Evolutionary conservation across 1,140 invertebrate genomes (phyloP).

Genomic region (Hyposmocoma kahamanoa): DNA sequence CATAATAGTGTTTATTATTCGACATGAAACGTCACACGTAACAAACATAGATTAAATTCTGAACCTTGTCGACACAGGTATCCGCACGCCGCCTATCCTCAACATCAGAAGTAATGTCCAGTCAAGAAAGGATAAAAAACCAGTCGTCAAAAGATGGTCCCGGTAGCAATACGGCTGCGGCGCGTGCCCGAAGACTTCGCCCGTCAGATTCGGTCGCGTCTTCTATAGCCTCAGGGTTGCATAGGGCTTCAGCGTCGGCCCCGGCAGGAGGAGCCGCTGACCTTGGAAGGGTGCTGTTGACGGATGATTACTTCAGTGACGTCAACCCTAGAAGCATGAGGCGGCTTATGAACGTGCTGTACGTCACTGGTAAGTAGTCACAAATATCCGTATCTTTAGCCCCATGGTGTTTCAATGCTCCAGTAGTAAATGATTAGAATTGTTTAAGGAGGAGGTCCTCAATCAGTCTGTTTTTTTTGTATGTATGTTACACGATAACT

Average conservation of each 20-base stretch:
- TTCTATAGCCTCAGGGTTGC: conserved; percentile 90
- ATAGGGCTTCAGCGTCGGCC: conserved; percentile 71
- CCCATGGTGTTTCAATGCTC: too few relatives aligned
- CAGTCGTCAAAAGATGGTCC: conserved; percentile 10
- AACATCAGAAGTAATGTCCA: conserved; percentile 85
- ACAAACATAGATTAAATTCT: too few relatives aligned
- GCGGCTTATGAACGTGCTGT: conserved; percentile 97
- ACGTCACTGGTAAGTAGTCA: conserved; percentile 91
- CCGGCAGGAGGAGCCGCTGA: conserved; percentile 49
- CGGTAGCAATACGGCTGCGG: conserved; percentile 15
- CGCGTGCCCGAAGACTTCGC: conserved; percentile 77
- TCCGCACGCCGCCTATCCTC: conserved; percentile 85
- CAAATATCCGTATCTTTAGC: too few relatives aligned
- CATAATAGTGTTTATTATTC: too few relatives aligned
- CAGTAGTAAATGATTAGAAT: too few relatives aligned
- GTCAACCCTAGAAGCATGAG: conserved; percentile 98
- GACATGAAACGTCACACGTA: too few relatives aligned
- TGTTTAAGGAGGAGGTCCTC: too few relatives aligned
- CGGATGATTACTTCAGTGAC: conserved; percentile 97
- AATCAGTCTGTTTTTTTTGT: too few relatives aligned
- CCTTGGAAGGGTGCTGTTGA: conserved; percentile 83
- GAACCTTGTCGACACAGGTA: too few relatives aligned
- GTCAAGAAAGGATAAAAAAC: conserved; percentile 76
- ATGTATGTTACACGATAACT: too few relatives aligned
- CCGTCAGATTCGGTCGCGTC: conserved; percentile 91